These are phyloP conservation scores for Megalops atlanticus DNA, from an alignment of 2,113 vertebrate genomes.

Conservation along the genomic window DNA sequence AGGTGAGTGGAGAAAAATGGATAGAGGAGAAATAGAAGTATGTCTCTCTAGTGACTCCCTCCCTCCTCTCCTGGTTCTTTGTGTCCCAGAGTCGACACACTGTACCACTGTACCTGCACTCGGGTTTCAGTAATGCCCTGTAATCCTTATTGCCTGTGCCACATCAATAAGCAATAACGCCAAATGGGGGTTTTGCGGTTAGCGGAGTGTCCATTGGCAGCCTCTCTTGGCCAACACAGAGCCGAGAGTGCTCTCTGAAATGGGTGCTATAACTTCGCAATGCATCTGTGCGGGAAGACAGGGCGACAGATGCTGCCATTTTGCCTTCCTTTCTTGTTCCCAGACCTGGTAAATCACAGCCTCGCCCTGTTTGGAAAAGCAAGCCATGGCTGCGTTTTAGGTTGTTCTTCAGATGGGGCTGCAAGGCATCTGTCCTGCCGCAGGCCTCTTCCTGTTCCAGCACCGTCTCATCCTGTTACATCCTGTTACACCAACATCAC, in stretches of 20 bases:
- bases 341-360: not conserved
- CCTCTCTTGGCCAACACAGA: not conserved
- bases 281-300: not conserved
- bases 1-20: too few relatives aligned
- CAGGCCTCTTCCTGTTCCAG: too few relatives aligned
- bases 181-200: not conserved
- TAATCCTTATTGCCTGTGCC: not conserved
- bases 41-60: not conserved
- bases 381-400: too few relatives aligned
- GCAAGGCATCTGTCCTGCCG: too few relatives aligned
- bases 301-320: not conserved
- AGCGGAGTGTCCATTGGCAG: not conserved
- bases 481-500: not conserved
- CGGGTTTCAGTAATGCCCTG: too few relatives aligned
- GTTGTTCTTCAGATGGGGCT: too few relatives aligned
- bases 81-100: not conserved
- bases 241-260: not conserved
- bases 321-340: not conserved
- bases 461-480: not conserved
- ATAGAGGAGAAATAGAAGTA: too few relatives aligned
- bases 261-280: not conserved
- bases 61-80: not conserved
- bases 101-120: not conserved
- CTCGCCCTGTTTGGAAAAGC: too few relatives aligned
- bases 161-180: not conserved